phyloP scores from a whole-genome alignment of 2,797 vertebrate genomes.

The Nannoperca obscura region DNA sequence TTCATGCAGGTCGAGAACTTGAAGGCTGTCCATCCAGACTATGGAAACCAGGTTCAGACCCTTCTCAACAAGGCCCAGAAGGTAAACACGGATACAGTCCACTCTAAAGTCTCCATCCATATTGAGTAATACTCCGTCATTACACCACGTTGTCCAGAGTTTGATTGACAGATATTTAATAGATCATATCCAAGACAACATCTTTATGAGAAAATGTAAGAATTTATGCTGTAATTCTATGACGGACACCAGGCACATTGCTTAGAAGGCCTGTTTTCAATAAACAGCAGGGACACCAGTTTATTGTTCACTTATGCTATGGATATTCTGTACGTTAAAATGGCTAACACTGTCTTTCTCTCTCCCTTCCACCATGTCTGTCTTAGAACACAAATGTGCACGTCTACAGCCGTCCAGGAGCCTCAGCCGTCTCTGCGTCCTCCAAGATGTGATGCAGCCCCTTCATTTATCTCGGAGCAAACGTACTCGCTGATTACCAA shows the following conservation, averaged over 20 bases:
- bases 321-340: background rate
- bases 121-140: background rate
- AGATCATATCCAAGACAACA: too few relatives aligned
- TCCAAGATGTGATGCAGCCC: conserved; percentile 88
- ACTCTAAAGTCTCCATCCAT: background rate
- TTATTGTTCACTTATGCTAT: background rate
- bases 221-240: too few relatives aligned
- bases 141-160: background rate
- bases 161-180: too few relatives aligned
- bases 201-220: too few relatives aligned
- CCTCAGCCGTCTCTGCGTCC: conserved; percentile 80
- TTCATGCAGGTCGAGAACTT: conserved; percentile 90
- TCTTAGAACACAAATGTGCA: conserved; percentile 83
- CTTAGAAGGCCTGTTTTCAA: too few relatives aligned
- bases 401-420: conserved; percentile 83
- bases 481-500: conserved; percentile 23
- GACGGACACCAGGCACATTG: too few relatives aligned
- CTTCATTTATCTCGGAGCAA: background rate
- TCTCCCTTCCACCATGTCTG: background rate
- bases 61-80: conserved; percentile 86
- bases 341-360: background rate
- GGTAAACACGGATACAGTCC: conserved; percentile 72
- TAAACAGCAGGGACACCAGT: too few relatives aligned
- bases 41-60: conserved; percentile 86
- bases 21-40: conserved; percentile 88